phyloP scores from a whole-genome alignment of 2,888 invertebrate genomes.

The Pristionchus maxplancki region DNA sequence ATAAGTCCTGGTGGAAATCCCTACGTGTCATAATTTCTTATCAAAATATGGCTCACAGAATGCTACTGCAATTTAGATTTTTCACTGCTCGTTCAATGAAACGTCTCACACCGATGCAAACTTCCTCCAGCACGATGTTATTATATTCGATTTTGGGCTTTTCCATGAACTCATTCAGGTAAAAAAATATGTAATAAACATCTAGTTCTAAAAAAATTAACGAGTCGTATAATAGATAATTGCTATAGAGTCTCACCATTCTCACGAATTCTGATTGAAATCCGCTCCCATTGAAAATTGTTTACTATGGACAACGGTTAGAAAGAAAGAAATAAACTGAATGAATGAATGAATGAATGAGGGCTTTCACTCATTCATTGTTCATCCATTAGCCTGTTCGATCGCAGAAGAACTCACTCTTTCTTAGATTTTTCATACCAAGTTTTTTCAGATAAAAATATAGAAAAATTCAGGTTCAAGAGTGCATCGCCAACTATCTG shows the following conservation, averaged over 20 bases:
- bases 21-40: neutral
- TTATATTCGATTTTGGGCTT: conserved; percentile 72
- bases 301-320: no score
- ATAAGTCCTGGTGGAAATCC: no score
- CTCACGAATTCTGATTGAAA: neutral
- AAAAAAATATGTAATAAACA: neutral
- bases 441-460: no score
- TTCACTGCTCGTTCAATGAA: conserved; percentile 69
- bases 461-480: conserved; percentile 66
- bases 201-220: conserved; percentile 12
- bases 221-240: neutral
- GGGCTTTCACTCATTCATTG: no score
- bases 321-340: neutral
- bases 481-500: conserved; percentile 74
- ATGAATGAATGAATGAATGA: no score
- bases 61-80: conserved; percentile 58
- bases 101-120: conserved; percentile 60
- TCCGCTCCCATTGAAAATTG: neutral
- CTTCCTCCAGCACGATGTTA: conserved; percentile 69
- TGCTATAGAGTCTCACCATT: no score
- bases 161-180: conserved; percentile 70
- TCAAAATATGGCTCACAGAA: neutral
- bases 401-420: no score
- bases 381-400: no score
- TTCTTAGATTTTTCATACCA: no score